Conservation (phyloP, 2,113 vertebrate species). For the Promerops cafer region DNA sequence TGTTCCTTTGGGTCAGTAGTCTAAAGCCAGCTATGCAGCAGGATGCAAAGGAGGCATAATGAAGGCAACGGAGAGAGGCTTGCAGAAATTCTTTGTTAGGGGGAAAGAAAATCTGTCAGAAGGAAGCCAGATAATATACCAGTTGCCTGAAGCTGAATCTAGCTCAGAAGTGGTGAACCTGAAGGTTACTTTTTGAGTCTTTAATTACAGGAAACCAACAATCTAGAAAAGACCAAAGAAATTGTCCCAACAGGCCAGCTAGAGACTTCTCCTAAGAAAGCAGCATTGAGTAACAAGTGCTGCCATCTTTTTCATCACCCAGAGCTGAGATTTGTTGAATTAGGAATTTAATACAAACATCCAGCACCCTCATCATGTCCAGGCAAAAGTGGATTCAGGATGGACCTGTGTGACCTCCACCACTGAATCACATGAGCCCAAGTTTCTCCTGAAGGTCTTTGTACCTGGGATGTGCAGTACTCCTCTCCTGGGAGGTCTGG, state of each 20-base stretch:
- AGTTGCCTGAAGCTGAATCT: background rate
- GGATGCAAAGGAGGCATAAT: background rate
- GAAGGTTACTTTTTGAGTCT: background rate
- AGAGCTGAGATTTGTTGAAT: background rate
- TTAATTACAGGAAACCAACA: background rate
- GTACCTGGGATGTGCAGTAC: conserved; percentile 87
- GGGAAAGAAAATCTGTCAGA: background rate
- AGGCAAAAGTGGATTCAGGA: background rate
- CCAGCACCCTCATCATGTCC: background rate
- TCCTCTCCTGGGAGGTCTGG: conserved; percentile 79
- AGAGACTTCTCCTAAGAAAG: background rate
- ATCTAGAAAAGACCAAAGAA: background rate
- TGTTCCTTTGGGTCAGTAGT: background rate
- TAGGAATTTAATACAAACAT: background rate
- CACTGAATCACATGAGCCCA: background rate
- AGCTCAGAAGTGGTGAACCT: background rate
- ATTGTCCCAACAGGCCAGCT: background rate
- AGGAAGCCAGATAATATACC: background rate
- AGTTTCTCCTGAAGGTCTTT: background rate
- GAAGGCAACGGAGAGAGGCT: background rate
- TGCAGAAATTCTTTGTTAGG: background rate
- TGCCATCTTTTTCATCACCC: background rate
- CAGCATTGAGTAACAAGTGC: background rate
- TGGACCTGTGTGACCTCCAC: background rate
- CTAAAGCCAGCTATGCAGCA: background rate